Evolutionary conservation across 2,113 vertebrate genomes (phyloP).

Genomic region (Ptilorrhoa leucosticta): DNA sequence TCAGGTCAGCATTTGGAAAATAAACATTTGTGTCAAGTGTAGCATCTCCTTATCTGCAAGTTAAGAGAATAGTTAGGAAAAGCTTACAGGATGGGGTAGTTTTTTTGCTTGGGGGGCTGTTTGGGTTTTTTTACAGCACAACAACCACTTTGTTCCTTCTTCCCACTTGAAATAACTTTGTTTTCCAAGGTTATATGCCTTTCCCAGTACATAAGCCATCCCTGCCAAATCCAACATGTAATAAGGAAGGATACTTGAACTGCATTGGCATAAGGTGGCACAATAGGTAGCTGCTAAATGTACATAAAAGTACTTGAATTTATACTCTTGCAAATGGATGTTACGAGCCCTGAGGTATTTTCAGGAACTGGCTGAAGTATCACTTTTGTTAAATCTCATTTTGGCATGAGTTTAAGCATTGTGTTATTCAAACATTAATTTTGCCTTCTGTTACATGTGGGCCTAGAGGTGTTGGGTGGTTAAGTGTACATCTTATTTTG

Average conservation of each 20-base stretch:
- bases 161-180: not conserved
- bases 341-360: not conserved
- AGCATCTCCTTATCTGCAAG: not conserved
- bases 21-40: not conserved
- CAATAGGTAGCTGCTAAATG: not conserved
- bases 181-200: not conserved
- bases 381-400: not conserved
- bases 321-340: conserved; percentile 19
- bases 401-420: conserved; percentile 1
- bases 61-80: not conserved
- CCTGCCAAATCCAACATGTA: not conserved
- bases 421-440: conserved; percentile 42
- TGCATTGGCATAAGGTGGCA: not conserved
- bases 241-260: not conserved
- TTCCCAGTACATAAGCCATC: not conserved
- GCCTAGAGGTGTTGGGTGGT: conserved; percentile 38
- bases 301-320: conserved; percentile 62
- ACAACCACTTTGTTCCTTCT: not conserved
- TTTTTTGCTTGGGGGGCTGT: not conserved
- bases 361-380: not conserved
- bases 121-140: not conserved
- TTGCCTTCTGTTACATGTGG: conserved; percentile 55
- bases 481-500: conserved; percentile 66
- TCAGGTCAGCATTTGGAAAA: not conserved
- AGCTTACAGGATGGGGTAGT: not conserved